These are phyloP conservation scores for Patella depressa DNA, from an alignment of 2,888 invertebrate genomes.

Conservation along the genomic window DNA sequence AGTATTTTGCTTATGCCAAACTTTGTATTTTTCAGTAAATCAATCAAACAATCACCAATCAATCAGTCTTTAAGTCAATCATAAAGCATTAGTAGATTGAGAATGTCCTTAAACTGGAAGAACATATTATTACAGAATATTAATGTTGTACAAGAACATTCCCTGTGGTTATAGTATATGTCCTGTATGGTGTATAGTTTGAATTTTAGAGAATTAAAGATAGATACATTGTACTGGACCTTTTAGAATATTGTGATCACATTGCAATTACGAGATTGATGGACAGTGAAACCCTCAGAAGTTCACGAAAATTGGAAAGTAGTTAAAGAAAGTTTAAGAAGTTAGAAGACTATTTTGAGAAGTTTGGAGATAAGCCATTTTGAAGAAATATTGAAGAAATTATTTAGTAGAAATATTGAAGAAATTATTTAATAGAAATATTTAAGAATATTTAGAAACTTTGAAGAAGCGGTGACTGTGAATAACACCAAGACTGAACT, in stretches of 20 bases:
- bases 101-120: too few relatives aligned
- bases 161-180: neutral
- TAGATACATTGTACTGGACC: neutral
- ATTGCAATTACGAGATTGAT: neutral
- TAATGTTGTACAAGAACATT: neutral
- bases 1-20: neutral
- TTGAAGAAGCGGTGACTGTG: neutral
- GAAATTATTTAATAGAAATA: neutral
- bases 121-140: neutral
- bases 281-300: neutral
- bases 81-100: too few relatives aligned
- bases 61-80: too few relatives aligned
- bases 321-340: neutral
- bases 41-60: neutral
- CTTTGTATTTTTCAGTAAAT: neutral
- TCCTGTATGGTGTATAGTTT: neutral
- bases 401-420: neutral
- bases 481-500: neutral
- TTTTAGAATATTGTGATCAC: neutral
- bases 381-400: neutral
- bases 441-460: neutral
- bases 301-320: neutral
- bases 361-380: neutral
- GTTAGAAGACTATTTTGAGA: neutral
- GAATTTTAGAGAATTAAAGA: neutral